Evolutionary conservation across 2,888 invertebrate species (phyloP).

Genomic region (Apomyelois bistriatella): DNA sequence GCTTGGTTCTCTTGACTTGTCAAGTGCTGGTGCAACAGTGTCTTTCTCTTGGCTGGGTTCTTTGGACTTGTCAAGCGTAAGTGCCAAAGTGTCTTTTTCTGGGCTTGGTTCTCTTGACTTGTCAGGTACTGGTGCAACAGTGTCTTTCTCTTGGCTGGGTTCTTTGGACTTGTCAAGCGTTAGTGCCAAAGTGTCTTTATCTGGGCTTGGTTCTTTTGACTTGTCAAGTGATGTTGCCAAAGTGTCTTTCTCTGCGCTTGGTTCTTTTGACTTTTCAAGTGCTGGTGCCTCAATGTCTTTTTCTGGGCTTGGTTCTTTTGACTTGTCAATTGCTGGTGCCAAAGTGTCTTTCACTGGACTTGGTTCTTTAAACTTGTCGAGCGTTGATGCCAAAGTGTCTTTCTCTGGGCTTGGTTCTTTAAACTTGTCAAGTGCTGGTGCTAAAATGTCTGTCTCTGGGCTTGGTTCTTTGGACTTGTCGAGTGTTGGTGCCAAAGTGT

Average conservation of each 20-base stretch:
- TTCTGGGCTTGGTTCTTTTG: background rate
- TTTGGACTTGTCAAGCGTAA: slow-evolving; percentile 1
- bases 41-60: slow-evolving; percentile 7
- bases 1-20: background rate
- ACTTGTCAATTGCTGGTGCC: background rate
- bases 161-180: background rate
- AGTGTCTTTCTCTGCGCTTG: background rate
- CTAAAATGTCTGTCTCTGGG: background rate
- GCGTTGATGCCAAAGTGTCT: background rate
- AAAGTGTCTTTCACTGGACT: slow-evolving; percentile 6
- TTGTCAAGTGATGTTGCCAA: background rate
- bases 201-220: background rate
- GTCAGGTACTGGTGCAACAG: background rate
- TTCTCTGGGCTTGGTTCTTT: slow-evolving; percentile 8
- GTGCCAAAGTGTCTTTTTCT: slow-evolving; percentile 3
- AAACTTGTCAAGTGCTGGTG: no score
- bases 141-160: background rate
- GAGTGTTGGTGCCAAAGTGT: background rate
- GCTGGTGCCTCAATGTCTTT: background rate
- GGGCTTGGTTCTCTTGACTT: slow-evolving; percentile 7
- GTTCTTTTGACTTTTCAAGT: background rate
- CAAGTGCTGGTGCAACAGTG: no score
- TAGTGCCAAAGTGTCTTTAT: background rate
- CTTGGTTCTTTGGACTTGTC: background rate
- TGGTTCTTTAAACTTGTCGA: slow-evolving; percentile 4